Percentiles rank a stretch among this genome's conserved stretches.
Conservation (phyloP, 2,888 invertebrate species). For the Campoplex nolae region DNA sequence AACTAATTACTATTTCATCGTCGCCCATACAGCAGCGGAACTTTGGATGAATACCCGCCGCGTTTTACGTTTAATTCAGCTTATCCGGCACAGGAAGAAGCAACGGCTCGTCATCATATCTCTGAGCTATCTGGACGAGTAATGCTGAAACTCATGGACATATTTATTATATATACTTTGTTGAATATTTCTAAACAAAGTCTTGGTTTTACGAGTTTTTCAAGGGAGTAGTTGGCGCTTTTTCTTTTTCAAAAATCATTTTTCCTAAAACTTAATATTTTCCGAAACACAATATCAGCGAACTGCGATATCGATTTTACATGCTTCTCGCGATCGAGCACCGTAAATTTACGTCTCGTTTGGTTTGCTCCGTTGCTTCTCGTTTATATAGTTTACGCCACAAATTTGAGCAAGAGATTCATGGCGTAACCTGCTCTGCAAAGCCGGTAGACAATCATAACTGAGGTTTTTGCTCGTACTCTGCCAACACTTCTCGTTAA, state of each 20-base stretch:
- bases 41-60: constrained; percentile 2
- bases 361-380: constrained; percentile 9
- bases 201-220: background rate
- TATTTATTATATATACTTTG: too few species aligned
- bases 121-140: constrained; percentile 3
- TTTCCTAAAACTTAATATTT: too few species aligned
- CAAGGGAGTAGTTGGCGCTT: background rate
- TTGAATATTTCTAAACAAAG: background rate
- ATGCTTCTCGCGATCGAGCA: constrained; percentile 24
- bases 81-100: constrained; percentile 31
- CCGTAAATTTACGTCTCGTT: constrained; percentile 16
- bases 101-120: background rate
- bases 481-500: constrained; percentile 9
- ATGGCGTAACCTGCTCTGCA: too few species aligned
- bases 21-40: constrained; percentile 14
- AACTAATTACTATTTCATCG: constrained; percentile 48
- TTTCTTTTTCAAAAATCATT: background rate
- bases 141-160: too few species aligned
- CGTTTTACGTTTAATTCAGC: constrained; percentile 59
- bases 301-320: background rate
- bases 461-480: constrained; percentile 21
- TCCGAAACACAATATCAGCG: background rate
- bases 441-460: constrained; percentile 37
- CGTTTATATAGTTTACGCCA: constrained; percentile 13
- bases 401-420: constrained; percentile 33